These are phyloP conservation scores for Eulemur rubriventer DNA, from an alignment of 2,797 vertebrate genomes.

Conservation along the genomic window DNA sequence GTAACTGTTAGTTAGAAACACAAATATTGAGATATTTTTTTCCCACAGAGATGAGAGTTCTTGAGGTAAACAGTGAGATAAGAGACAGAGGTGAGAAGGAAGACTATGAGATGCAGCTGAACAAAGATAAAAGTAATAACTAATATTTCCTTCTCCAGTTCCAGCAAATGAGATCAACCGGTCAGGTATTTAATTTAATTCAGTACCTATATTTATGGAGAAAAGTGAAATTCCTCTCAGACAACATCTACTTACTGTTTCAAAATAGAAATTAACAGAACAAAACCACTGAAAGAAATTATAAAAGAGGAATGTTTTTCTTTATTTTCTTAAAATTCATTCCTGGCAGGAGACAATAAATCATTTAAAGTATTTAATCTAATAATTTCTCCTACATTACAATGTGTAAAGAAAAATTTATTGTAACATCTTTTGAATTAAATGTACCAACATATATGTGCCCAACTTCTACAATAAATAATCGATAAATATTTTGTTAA, in stretches of 20 bases:
- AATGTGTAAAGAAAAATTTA: neutral
- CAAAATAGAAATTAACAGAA: neutral
- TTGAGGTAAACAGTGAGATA: slow-evolving; percentile 28
- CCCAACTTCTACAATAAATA: neutral
- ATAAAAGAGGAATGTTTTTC: neutral
- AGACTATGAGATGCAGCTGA: neutral
- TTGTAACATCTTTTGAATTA: neutral
- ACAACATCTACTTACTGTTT: neutral
- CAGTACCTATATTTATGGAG: neutral
- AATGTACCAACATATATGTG: neutral
- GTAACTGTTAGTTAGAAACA: neutral
- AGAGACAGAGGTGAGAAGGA: neutral
- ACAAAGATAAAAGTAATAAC: neutral
- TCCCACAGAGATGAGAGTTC: neutral
- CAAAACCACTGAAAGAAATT: neutral
- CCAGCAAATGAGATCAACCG: neutral
- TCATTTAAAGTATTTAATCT: slow-evolving; percentile 9
- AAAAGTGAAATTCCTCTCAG: neutral
- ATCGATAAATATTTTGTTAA: neutral
- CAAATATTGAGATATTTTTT: neutral
- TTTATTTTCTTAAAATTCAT: neutral
- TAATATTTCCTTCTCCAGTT: neutral
- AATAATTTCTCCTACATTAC: neutral
- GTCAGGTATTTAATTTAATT: neutral
- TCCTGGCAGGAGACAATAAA: neutral